phyloP scores from a whole-genome alignment of 2,113 vertebrate species.

The Rhinichthys klamathensis region DNA sequence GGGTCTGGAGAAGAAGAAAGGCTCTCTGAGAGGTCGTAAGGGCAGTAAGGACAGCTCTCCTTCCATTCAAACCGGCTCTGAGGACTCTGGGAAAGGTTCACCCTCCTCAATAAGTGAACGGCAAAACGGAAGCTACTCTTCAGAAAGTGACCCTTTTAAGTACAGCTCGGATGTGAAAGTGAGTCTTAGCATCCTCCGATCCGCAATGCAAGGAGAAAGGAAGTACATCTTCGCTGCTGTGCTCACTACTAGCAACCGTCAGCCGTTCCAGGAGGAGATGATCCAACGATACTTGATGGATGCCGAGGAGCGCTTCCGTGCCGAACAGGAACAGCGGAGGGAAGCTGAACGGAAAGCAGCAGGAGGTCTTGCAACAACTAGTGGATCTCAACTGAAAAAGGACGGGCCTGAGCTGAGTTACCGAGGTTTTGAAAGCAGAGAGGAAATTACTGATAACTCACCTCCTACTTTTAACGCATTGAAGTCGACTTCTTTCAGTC shows the following conservation, averaged over 20 bases:
- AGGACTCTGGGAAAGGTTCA: slow-evolving; percentile 78
- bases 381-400: slow-evolving; percentile 65
- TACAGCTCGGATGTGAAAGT: slow-evolving; percentile 90
- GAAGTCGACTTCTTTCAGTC: slow-evolving; percentile 65
- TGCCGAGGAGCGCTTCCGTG: slow-evolving; percentile 86
- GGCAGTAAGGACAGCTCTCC: slow-evolving; percentile 84
- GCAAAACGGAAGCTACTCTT: slow-evolving; percentile 62
- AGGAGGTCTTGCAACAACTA: slow-evolving; percentile 46
- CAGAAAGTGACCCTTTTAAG: slow-evolving; percentile 74
- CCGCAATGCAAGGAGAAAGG: slow-evolving; percentile 92
- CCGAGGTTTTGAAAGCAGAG: slow-evolving; percentile 57
- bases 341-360: slow-evolving; percentile 81
- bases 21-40: slow-evolving; percentile 83
- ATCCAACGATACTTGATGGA: slow-evolving; percentile 92
- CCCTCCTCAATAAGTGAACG: slow-evolving; percentile 75
- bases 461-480: slow-evolving; percentile 61
- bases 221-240: slow-evolving; percentile 88
- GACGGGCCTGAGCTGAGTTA: slow-evolving; percentile 65
- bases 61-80: slow-evolving; percentile 71
- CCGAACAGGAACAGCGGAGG: slow-evolving; percentile 85
- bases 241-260: slow-evolving; percentile 88
- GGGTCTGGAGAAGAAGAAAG: slow-evolving; percentile 89
- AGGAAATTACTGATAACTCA: slow-evolving; percentile 65
- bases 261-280: slow-evolving; percentile 98
- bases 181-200: slow-evolving; percentile 87